Conservation (phyloP, 92 coral and sea anemone species). For the Isaurus tuberculatus region DNA sequence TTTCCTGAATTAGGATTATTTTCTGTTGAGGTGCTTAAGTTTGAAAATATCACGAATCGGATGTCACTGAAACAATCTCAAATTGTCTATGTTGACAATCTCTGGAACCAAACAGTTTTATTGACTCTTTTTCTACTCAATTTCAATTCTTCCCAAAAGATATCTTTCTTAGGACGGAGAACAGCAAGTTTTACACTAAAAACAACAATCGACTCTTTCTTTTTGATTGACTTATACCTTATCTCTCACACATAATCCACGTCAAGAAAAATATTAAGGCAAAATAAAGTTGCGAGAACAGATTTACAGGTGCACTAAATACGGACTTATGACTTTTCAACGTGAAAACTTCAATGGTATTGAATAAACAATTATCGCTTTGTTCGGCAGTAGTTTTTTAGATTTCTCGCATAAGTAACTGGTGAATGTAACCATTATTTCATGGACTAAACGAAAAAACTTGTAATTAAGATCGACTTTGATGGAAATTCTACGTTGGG, state of each 20-base stretch:
- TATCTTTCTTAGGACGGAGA: neutral
- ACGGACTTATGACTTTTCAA: neutral
- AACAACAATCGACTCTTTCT: neutral
- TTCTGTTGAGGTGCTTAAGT: neutral
- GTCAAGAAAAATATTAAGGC: neutral
- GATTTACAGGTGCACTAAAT: conserved; percentile 2
- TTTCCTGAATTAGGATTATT: neutral
- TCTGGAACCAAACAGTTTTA: neutral
- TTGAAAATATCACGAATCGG: neutral
- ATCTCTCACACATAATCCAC: neutral
- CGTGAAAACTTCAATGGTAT: neutral
- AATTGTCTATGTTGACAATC: neutral
- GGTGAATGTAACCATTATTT: conserved; percentile 1
- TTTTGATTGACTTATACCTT: neutral
- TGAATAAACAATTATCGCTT: too few relatives aligned
- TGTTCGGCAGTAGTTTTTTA: neutral
- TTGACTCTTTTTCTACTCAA: neutral
- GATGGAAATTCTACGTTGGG: conserved; percentile 44
- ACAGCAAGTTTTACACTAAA: neutral
- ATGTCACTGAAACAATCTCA: neutral
- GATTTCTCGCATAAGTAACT: neutral
- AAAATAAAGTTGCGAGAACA: neutral
- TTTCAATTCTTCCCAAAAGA: neutral
- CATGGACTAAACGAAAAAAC: neutral
- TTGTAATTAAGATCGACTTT: conserved; percentile 23